Conservation (phyloP, 2,888 invertebrate genomes). For the Macrophya annulata region DNA sequence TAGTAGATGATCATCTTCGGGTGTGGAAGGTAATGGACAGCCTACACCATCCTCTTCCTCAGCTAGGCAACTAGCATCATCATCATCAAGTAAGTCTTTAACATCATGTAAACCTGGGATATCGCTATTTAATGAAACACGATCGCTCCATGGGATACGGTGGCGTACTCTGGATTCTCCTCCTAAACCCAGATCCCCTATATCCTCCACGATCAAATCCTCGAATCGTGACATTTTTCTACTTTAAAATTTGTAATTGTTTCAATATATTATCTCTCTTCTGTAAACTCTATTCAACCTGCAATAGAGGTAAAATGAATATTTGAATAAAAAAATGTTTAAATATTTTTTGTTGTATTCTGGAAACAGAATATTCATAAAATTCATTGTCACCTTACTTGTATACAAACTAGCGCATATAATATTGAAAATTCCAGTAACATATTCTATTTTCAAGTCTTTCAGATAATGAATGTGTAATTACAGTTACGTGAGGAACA, state of each 20-base stretch:
- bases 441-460: neutral
- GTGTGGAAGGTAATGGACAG: conserved; percentile 92
- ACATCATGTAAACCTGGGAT: conserved; percentile 76
- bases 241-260: neutral
- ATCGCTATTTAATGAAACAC: conserved; percentile 74
- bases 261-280: neutral
- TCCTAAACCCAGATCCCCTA: conserved; percentile 61
- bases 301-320: neutral
- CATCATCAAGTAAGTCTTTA: conserved; percentile 76
- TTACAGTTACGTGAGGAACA: neutral
- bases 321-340: neutral
- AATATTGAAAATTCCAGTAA: neutral
- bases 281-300: neutral
- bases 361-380: neutral
- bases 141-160: conserved; percentile 77
- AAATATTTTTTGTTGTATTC: neutral
- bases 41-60: conserved; percentile 91
- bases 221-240: conserved; percentile 69
- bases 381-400: neutral
- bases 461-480: conserved; percentile 8
- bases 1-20: conserved; percentile 91
- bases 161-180: conserved; percentile 71
- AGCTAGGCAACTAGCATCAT: conserved; percentile 78
- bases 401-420: neutral
- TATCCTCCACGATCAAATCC: conserved; percentile 70